Conservation (phyloP, 2,797 vertebrate species). For the Hapalemur alaotrensis region DNA sequence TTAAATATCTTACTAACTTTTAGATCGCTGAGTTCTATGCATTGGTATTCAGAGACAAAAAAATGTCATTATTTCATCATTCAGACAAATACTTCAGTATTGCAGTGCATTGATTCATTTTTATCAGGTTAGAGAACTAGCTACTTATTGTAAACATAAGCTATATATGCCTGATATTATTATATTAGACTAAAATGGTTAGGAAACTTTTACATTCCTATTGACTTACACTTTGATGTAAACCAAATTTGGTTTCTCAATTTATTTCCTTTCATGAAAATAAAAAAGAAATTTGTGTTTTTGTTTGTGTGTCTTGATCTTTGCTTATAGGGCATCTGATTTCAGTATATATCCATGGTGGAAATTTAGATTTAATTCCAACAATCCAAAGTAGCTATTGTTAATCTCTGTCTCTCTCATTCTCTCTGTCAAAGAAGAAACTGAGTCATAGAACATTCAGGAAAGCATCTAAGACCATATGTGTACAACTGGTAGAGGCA, state of each 20-base stretch:
- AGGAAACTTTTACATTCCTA: neutral
- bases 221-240: neutral
- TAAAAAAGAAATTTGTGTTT: slow-evolving; percentile 6
- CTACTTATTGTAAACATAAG: neutral
- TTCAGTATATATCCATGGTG: neutral
- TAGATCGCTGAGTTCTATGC: neutral
- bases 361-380: slow-evolving; percentile 25
- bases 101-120: neutral
- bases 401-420: neutral
- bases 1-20: slow-evolving; percentile 34
- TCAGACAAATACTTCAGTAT: neutral
- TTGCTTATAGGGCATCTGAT: slow-evolving; percentile 1
- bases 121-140: slow-evolving; percentile 26
- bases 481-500: neutral
- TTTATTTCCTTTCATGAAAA: neutral
- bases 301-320: neutral
- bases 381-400: neutral
- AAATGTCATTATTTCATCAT: neutral
- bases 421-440: neutral
- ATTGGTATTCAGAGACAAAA: neutral
- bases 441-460: neutral
- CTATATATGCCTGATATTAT: neutral
- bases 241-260: neutral
- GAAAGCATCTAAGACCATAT: neutral
- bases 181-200: neutral